These are phyloP conservation scores for Gobio occitaniae DNA, from an alignment of 2,797 vertebrate genomes.

Conservation along the genomic window DNA sequence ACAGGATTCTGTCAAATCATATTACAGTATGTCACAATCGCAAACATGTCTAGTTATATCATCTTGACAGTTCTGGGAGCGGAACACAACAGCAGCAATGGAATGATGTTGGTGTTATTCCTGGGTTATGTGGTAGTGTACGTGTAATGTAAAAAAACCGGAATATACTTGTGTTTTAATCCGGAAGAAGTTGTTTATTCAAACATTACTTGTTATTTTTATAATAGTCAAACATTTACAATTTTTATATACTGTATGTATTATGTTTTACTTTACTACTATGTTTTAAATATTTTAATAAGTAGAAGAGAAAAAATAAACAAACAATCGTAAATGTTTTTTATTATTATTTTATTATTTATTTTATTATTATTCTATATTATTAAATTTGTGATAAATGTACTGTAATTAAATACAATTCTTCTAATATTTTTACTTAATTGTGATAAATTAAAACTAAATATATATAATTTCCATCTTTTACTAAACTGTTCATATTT, in stretches of 20 bases:
- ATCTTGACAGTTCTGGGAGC: background rate
- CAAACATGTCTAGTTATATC: constrained; percentile 17
- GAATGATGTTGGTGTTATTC: background rate
- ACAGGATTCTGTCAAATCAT: constrained; percentile 21
- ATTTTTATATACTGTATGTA: background rate
- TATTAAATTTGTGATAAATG: too few relatives aligned
- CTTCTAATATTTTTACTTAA: too few relatives aligned
- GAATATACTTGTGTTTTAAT: background rate
- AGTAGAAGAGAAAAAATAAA: background rate
- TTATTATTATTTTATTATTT: too few relatives aligned
- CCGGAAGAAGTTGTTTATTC: background rate
- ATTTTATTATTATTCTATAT: too few relatives aligned
- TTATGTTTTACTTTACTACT: background rate
- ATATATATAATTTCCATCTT: too few relatives aligned
- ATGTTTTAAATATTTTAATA: background rate
- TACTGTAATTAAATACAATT: too few relatives aligned
- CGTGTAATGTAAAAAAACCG: too few relatives aligned
- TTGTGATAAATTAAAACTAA: too few relatives aligned
- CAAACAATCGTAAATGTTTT: too few relatives aligned
- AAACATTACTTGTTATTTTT: background rate
- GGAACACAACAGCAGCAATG: background rate
- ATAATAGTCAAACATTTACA: background rate
- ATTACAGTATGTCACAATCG: background rate
- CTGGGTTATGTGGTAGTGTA: background rate
- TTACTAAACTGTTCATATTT: too few relatives aligned